Percentiles rank a stretch among this genome's conserved stretches.
Conservation (phyloP, 2,797 vertebrate genomes). For the Tokudaia tokunoshimensis region DNA sequence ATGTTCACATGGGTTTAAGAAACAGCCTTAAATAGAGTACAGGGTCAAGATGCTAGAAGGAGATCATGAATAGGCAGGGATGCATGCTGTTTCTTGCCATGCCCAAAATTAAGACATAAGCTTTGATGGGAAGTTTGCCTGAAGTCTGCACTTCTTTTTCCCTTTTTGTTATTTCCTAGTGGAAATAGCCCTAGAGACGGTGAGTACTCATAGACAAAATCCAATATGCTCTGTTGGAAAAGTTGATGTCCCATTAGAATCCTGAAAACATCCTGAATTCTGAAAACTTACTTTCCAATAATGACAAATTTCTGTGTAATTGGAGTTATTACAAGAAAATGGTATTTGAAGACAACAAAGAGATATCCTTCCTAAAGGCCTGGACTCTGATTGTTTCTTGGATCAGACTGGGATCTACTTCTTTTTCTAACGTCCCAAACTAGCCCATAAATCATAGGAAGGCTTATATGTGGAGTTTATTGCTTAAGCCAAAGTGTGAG, state of each 20-base stretch:
- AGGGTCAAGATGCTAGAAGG: not conserved
- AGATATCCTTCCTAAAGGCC: not conserved
- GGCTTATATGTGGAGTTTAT: not conserved
- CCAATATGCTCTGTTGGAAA: conserved; percentile 27
- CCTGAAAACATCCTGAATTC: conserved; percentile 12
- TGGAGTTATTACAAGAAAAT: not conserved
- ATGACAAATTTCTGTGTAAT: not conserved
- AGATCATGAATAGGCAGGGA: not conserved
- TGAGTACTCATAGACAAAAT: not conserved
- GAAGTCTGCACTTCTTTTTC: not conserved
- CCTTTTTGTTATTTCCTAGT: not conserved
- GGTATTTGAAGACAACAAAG: not conserved
- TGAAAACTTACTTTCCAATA: conserved; percentile 43
- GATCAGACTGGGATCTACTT: conserved; percentile 22
- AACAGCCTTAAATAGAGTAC: not conserved
- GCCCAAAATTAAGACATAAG: not conserved
- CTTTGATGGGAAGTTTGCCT: not conserved
- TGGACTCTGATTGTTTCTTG: conserved; percentile 39
- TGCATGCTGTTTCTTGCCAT: not conserved
- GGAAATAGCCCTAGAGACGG: not conserved
- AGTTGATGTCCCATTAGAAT: not conserved
- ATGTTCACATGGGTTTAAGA: not conserved
- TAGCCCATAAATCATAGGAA: conserved; percentile 38
- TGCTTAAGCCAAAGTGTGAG: conserved; percentile 32
- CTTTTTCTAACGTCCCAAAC: conserved; percentile 63